Percentiles rank a stretch among this genome's conserved stretches.
These are phyloP conservation scores for Mustela nigripes DNA, from an alignment of 2,113 vertebrate species.

Conservation along the genomic window DNA sequence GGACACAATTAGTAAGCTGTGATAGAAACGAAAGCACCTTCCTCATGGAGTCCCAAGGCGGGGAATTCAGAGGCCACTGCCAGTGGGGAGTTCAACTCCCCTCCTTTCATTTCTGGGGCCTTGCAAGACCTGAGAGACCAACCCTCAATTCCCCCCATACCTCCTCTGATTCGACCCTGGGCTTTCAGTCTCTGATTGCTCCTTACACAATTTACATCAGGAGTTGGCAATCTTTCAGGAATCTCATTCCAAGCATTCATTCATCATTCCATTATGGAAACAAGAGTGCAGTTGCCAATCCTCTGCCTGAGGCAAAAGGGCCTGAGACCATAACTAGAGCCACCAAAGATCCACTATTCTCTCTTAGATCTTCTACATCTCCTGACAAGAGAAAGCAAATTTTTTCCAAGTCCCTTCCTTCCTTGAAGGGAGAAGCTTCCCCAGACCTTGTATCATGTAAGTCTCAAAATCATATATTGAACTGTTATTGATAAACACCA, in stretches of 20 bases:
- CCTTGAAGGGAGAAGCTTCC: background rate
- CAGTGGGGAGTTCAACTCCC: background rate
- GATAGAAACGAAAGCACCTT: background rate
- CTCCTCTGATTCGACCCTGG: background rate
- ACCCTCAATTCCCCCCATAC: background rate
- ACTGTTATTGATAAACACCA: background rate
- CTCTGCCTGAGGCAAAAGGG: background rate
- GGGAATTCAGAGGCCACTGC: background rate
- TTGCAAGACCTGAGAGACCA: background rate
- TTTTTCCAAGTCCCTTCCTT: background rate
- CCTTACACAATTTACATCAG: background rate
- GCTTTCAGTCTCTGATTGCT: background rate
- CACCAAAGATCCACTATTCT: background rate
- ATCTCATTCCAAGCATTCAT: background rate
- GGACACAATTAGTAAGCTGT: background rate
- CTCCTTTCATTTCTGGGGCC: background rate
- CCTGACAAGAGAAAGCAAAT: background rate
- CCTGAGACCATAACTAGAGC: background rate
- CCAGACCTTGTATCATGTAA: background rate
- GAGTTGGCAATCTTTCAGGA: constrained; percentile 25
- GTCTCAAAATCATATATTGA: background rate
- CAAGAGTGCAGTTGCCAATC: background rate
- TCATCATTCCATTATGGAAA: background rate
- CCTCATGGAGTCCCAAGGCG: background rate
- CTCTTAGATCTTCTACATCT: background rate